Percentiles rank a stretch among this genome's conserved stretches.
These are phyloP conservation scores for Platysteira castanea DNA, from an alignment of 2,113 vertebrate species.

Conservation along the genomic window DNA sequence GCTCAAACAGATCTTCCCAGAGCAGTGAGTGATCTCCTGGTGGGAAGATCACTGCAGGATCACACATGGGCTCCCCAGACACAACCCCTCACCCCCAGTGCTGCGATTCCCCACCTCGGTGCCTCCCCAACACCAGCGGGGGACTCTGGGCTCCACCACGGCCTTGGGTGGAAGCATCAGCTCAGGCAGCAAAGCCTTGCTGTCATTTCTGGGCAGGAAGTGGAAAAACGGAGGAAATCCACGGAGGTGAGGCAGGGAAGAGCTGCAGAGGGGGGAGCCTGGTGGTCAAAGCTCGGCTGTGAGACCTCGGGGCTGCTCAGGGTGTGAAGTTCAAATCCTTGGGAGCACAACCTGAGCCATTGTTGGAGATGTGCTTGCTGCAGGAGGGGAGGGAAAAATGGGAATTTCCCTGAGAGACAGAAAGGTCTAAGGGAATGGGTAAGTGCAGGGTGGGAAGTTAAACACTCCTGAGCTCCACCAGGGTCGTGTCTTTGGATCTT, in stretches of 20 bases:
- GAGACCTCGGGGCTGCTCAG: not conserved
- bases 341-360: not conserved
- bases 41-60: not conserved
- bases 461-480: not conserved
- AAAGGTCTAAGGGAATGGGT: not conserved
- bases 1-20: not conserved
- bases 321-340: not conserved
- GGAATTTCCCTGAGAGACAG: not conserved
- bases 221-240: not conserved
- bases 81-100: accelerated
- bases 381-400: not conserved
- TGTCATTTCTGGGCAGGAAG: not conserved
- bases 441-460: not conserved
- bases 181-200: not conserved
- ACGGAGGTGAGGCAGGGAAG: not conserved
- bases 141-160: not conserved
- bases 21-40: not conserved
- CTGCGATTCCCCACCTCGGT: not conserved
- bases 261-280: not conserved
- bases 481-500: accelerated
- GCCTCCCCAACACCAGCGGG: not conserved
- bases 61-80: not conserved
- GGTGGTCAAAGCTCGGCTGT: not conserved
- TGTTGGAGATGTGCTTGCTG: not conserved
- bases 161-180: not conserved